Evolutionary conservation across 1,140 invertebrate genomes (phyloP).

Genomic region (Amyelois transitella): DNA sequence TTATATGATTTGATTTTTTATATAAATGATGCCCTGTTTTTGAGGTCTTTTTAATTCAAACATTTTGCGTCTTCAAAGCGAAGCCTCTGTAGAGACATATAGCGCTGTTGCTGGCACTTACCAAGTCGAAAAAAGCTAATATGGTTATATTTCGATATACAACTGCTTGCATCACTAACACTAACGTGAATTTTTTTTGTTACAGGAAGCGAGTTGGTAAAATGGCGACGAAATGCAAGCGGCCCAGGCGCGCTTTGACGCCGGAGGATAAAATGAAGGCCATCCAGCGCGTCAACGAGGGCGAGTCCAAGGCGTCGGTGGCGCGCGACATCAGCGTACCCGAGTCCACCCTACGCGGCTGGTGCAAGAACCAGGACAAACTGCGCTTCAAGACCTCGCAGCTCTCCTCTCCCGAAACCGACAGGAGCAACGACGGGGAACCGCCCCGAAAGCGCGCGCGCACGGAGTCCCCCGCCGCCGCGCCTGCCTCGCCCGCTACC

Average conservation of each 20-base stretch:
- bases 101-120: too few species aligned
- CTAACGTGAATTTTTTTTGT: slow-evolving; percentile 33
- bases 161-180: too few species aligned
- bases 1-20: too few species aligned
- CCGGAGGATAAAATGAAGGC: slow-evolving; percentile 85
- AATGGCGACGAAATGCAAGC: slow-evolving; percentile 78
- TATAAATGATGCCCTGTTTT: too few species aligned
- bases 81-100: too few species aligned
- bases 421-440: slow-evolving; percentile 72
- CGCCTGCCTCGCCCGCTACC: slow-evolving; percentile 36
- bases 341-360: slow-evolving; percentile 86
- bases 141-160: too few species aligned
- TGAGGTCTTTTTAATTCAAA: too few species aligned
- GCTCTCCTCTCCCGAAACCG: slow-evolving; percentile 78
- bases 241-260: slow-evolving; percentile 81
- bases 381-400: slow-evolving; percentile 81
- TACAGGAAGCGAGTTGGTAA: slow-evolving; percentile 49
- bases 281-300: slow-evolving; percentile 85
- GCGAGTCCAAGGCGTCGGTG: slow-evolving; percentile 88
- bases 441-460: slow-evolving; percentile 75
- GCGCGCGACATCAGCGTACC: slow-evolving; percentile 87
- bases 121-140: too few species aligned
- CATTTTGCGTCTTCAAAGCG: too few species aligned
- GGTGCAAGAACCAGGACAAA: slow-evolving; percentile 90
- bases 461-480: slow-evolving; percentile 52